These are phyloP conservation scores for Bergia sp. DNA, from an alignment of 92 coral and sea anemone species.

Conservation along the genomic window DNA sequence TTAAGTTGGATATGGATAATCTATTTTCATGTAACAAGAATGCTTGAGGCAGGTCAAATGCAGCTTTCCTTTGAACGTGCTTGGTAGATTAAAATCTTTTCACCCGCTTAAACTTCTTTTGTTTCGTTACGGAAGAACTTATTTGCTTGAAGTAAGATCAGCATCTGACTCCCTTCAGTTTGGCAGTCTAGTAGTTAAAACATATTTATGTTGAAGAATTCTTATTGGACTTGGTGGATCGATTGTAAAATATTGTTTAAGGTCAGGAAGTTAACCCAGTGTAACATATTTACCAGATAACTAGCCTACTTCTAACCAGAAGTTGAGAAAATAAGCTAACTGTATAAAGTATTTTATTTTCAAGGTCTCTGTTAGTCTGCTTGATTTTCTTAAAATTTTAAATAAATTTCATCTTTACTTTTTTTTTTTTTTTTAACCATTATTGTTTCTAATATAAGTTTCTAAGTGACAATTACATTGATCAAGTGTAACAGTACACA, in stretches of 20 bases:
- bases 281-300: neutral
- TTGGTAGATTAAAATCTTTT: neutral
- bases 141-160: neutral
- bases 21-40: too few species aligned
- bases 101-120: neutral
- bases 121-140: neutral
- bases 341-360: too few species aligned
- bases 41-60: neutral
- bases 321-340: neutral
- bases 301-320: neutral
- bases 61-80: neutral
- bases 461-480: neutral
- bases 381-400: too few species aligned
- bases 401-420: too few species aligned
- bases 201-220: neutral
- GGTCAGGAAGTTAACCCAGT: constrained; percentile 39
- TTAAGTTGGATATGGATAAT: too few species aligned
- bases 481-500: neutral
- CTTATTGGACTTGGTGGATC: neutral
- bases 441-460: too few species aligned
- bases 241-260: neutral
- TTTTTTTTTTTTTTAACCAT: too few species aligned
- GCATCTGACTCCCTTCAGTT: neutral
- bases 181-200: neutral
- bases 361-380: neutral